These are phyloP conservation scores for Litocranius walleri DNA, from an alignment of 2,113 vertebrate genomes.

Conservation along the genomic window DNA sequence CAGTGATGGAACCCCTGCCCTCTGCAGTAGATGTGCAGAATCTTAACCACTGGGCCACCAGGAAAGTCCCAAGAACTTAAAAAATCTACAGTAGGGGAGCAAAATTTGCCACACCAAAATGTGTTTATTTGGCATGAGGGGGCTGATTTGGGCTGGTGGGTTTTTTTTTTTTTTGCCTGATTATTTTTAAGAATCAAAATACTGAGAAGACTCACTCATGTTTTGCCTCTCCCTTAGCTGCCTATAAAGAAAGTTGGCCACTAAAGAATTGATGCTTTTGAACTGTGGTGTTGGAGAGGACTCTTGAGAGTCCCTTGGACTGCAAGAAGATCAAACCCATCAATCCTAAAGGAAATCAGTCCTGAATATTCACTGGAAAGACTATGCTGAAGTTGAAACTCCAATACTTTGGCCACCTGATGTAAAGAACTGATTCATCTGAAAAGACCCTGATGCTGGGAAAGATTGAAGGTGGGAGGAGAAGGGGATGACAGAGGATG, in stretches of 20 bases:
- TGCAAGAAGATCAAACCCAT: not conserved
- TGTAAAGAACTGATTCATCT: not conserved
- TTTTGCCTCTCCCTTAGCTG: not conserved
- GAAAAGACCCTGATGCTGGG: not conserved
- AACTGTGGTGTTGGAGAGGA: not conserved
- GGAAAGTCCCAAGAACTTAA: not conserved
- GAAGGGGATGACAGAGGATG: not conserved
- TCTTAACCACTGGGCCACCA: not conserved
- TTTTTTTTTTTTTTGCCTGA: not conserved
- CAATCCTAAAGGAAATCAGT: not conserved
- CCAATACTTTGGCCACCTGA: not conserved
- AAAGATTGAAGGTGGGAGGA: not conserved
- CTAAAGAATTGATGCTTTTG: not conserved
- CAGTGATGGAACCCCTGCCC: not conserved
- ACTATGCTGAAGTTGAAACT: not conserved
- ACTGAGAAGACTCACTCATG: not conserved
- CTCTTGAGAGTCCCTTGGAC: not conserved
- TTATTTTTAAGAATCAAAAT: not conserved
- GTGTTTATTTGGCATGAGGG: not conserved
- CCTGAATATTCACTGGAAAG: not conserved
- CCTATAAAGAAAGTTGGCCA: not conserved
- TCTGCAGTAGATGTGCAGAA: not conserved
- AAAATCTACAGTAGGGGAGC: not conserved
- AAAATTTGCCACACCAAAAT: not conserved
- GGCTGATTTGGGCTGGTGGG: not conserved